Percentiles rank a stretch among this genome's conserved stretches.
Conservation (phyloP, 2,113 vertebrate genomes). For the Rhea pennata region DNA sequence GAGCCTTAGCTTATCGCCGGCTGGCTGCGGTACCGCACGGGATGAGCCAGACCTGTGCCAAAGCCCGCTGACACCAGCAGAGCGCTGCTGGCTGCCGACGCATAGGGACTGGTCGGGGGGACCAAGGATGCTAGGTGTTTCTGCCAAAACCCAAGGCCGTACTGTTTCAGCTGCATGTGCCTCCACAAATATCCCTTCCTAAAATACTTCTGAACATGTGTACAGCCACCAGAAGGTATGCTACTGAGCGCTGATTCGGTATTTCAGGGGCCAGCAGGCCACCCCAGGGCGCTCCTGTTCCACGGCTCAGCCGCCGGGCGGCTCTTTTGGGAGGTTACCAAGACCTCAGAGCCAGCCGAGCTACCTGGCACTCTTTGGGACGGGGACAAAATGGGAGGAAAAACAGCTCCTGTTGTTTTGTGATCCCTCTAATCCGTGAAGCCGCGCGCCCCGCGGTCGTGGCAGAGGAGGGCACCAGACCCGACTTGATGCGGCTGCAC, state of each 20-base stretch:
- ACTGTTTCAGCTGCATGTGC: background rate
- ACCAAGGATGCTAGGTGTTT: background rate
- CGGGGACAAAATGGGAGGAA: background rate
- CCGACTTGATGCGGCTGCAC: background rate
- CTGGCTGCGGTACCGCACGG: background rate
- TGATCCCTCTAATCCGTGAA: background rate
- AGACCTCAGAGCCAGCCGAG: background rate
- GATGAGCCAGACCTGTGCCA: background rate
- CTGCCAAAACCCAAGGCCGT: background rate
- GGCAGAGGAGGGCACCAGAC: background rate
- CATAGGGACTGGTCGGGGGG: rapidly evolving
- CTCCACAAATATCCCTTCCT: background rate
- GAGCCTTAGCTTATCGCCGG: background rate
- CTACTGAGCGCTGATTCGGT: background rate
- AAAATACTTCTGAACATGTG: background rate
- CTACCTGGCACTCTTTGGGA: background rate
- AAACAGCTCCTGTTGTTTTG: background rate
- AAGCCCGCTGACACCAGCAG: background rate
- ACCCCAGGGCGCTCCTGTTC: background rate
- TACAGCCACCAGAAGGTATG: background rate
- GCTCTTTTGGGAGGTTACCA: background rate
- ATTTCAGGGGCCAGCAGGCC: background rate
- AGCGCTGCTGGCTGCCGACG: background rate
- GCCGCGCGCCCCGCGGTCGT: rapidly evolving
- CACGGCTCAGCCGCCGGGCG: background rate